Evolutionary conservation across 2,113 vertebrate species (phyloP).

Genomic region (Piaya cayana): DNA sequence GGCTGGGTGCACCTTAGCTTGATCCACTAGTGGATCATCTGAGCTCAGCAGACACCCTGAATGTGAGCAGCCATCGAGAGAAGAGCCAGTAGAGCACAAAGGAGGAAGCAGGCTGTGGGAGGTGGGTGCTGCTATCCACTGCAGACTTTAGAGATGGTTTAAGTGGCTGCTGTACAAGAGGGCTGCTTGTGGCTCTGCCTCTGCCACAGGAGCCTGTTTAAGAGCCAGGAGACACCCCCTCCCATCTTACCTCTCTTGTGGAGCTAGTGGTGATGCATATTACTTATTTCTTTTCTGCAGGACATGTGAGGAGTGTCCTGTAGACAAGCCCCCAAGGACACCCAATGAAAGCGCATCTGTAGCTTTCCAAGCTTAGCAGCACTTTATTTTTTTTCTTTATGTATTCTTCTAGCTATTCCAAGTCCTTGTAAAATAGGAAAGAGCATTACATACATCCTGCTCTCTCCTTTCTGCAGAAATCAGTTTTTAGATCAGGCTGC

Average conservation of each 20-base stretch:
- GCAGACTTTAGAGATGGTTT: neutral
- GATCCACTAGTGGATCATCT: neutral
- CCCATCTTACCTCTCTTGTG: neutral
- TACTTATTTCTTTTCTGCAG: neutral
- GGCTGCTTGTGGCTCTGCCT: neutral
- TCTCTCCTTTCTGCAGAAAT: neutral
- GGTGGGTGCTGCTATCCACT: too few species aligned
- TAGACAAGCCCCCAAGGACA: neutral
- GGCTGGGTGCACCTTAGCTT: rapidly evolving
- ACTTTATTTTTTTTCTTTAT: neutral
- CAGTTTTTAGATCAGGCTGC: neutral
- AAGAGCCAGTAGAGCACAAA: neutral
- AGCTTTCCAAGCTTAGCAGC: neutral
- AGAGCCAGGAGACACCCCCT: neutral
- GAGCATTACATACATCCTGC: rapidly evolving
- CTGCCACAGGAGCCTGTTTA: neutral
- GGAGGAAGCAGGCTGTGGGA: neutral
- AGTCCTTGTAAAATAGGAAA: neutral
- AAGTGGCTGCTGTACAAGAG: neutral
- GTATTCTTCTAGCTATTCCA: neutral
- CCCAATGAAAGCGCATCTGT: neutral
- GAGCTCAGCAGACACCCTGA: neutral
- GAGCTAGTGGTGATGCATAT: neutral
- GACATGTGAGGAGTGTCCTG: neutral
- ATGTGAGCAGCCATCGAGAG: neutral